Percentiles rank a stretch among this genome's conserved stretches.
Conservation (phyloP, 2,797 vertebrate genomes). For the Arrhamphus sclerolepis region DNA sequence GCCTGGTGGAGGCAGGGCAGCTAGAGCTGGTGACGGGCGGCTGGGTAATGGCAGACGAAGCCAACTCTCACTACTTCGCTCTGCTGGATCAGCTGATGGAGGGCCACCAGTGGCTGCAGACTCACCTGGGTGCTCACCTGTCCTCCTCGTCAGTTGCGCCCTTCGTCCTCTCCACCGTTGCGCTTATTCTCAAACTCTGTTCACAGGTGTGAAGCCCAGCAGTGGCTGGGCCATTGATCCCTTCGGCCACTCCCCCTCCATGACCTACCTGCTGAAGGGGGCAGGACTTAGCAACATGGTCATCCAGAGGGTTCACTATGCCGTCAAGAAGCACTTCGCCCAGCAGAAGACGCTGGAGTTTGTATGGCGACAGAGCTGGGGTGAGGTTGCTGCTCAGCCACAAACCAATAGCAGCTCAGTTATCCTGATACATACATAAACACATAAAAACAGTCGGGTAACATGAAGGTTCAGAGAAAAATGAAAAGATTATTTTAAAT, state of each 20-base stretch:
- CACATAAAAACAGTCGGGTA: too few relatives aligned
- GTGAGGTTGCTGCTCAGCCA: slow-evolving; percentile 64
- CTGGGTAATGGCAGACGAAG: slow-evolving; percentile 96
- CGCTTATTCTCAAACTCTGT: not conserved
- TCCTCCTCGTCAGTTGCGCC: not conserved
- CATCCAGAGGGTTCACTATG: slow-evolving; percentile 91
- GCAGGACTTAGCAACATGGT: slow-evolving; percentile 89
- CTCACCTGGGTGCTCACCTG: slow-evolving; percentile 65
- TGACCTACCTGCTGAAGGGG: slow-evolving; percentile 90
- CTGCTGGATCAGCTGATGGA: slow-evolving; percentile 92
- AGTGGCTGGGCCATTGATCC: slow-evolving; percentile 91
- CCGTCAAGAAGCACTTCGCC: slow-evolving; percentile 90
- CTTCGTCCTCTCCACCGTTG: not conserved
- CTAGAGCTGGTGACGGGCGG: slow-evolving; percentile 93
- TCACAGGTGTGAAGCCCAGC: slow-evolving; percentile 86
- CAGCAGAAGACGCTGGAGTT: slow-evolving; percentile 87
- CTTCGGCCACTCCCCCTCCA: slow-evolving; percentile 91
- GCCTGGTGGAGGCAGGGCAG: slow-evolving; percentile 86
- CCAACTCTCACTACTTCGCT: slow-evolving; percentile 88
- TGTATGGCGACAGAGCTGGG: slow-evolving; percentile 95
- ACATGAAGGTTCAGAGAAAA: too few relatives aligned
- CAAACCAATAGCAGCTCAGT: not conserved
- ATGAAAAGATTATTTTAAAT: too few relatives aligned
- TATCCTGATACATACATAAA: too few relatives aligned
- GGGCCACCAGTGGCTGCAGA: slow-evolving; percentile 94